Evolutionary conservation across 2,888 invertebrate species (phyloP).

Genomic region (Ectemnius continuus): DNA sequence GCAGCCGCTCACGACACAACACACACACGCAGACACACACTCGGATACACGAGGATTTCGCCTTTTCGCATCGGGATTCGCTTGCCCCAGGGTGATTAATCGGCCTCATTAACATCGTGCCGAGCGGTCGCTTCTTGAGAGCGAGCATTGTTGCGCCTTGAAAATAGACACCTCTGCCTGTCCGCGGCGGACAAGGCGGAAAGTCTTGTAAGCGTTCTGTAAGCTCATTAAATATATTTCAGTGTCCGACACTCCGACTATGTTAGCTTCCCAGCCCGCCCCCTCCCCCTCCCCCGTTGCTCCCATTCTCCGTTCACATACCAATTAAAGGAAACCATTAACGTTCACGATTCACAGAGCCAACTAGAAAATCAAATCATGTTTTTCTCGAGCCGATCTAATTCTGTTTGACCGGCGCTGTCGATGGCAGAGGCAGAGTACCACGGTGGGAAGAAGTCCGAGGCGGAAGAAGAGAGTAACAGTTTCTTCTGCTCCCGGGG

Average conservation of each 20-base stretch:
- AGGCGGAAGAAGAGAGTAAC: conserved; percentile 28
- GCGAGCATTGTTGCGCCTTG: conserved; percentile 47
- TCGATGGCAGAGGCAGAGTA: neutral
- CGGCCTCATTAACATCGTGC: conserved; percentile 64
- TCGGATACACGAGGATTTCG: conserved; percentile 51
- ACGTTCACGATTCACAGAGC: neutral
- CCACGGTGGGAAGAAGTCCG: conserved; percentile 24
- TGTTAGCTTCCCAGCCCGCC: too few relatives aligned
- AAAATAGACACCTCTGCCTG: conserved; percentile 32
- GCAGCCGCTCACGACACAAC: neutral
- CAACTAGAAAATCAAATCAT: too few relatives aligned
- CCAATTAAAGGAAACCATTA: neutral
- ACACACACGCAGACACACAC: neutral
- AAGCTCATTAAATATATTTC: conserved; percentile 33
- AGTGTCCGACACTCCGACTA: conserved; percentile 7
- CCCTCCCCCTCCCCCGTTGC: too few relatives aligned
- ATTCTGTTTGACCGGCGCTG: neutral
- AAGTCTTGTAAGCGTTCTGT: conserved; percentile 22
- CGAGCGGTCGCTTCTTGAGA: conserved; percentile 44
- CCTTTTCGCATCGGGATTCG: conserved; percentile 66
- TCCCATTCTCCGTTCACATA: too few relatives aligned
- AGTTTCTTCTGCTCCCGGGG: conserved; percentile 52
- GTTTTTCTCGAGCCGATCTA: neutral
- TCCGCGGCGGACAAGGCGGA: conserved; percentile 4
- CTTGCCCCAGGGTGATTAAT: conserved; percentile 69